phyloP scores from a whole-genome alignment of 2,888 invertebrate genomes.

The Frankliniella fusca region DNA sequence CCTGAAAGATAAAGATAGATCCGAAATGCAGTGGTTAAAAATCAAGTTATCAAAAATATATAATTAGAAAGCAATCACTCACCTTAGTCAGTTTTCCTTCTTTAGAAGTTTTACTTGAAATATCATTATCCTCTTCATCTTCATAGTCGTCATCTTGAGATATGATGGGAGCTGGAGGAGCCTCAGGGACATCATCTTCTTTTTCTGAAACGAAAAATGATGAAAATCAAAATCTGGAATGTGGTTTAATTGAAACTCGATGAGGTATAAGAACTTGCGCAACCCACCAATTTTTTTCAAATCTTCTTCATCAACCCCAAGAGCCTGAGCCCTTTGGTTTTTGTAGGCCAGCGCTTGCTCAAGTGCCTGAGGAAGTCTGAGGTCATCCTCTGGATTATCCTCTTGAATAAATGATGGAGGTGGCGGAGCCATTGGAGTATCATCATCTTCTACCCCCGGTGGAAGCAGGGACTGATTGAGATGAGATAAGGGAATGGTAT shows the following conservation, averaged over 20 bases:
- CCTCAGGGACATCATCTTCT: constrained; percentile 15
- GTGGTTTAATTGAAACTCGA: constrained; percentile 39
- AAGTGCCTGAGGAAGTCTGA: constrained; percentile 70
- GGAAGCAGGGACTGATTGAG: background rate
- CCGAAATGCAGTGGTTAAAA: no score
- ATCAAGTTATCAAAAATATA: constrained; percentile 34
- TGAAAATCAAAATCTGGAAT: background rate
- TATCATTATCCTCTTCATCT: constrained; percentile 58
- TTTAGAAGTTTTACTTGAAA: constrained; percentile 57
- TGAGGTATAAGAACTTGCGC: constrained; percentile 29
- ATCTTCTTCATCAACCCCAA: constrained; percentile 59
- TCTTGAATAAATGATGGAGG: background rate
- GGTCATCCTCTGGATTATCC: constrained; percentile 29
- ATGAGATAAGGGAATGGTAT: background rate
- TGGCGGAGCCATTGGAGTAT: background rate
- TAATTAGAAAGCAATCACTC: constrained; percentile 44
- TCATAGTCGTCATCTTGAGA: constrained; percentile 45
- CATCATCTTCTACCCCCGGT: background rate
- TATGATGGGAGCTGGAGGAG: constrained; percentile 14
- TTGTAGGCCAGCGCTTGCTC: constrained; percentile 88
- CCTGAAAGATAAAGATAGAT: constrained; percentile 38
- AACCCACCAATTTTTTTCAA: constrained; percentile 40
- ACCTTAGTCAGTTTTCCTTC: constrained; percentile 49
- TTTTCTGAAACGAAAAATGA: constrained; percentile 27
- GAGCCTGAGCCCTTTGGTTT: constrained; percentile 76